These are phyloP conservation scores for Telmatherina bonti DNA, from an alignment of 2,797 vertebrate species.

Conservation along the genomic window DNA sequence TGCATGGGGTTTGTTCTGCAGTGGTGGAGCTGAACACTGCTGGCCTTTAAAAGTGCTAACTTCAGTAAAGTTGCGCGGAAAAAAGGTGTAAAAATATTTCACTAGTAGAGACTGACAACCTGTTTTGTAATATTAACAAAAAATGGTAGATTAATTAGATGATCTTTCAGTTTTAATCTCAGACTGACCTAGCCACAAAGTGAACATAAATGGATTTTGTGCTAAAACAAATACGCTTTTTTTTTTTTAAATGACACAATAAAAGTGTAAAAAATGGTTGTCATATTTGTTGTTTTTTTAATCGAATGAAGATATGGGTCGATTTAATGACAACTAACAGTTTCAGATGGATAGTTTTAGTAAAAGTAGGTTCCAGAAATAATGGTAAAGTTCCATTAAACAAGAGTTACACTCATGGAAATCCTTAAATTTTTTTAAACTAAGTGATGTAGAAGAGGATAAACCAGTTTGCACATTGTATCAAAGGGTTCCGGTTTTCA, in stretches of 20 bases:
- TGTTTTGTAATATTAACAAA: neutral
- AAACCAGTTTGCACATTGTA: neutral
- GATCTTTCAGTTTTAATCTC: too few relatives aligned
- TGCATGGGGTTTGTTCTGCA: neutral
- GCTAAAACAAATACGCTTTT: too few relatives aligned
- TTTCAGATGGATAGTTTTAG: slow-evolving; percentile 1
- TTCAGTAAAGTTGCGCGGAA: neutral
- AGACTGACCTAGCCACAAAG: too few relatives aligned
- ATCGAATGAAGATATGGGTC: neutral
- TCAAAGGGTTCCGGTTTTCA: neutral
- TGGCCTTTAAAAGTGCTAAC: neutral
- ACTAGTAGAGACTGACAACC: neutral
- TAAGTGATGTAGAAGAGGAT: slow-evolving; percentile 12
- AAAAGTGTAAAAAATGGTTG: too few relatives aligned
- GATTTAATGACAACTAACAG: too few relatives aligned
- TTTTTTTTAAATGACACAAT: too few relatives aligned
- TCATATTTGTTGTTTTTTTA: neutral
- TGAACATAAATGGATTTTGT: too few relatives aligned
- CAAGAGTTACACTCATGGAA: slow-evolving; percentile 29
- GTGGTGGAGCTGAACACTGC: neutral
- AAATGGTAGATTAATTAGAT: neutral
- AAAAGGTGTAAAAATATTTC: neutral
- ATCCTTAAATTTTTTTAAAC: slow-evolving; percentile 4
- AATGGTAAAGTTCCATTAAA: slow-evolving; percentile 39
- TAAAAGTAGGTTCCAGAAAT: slow-evolving; percentile 39